A percentile compares a stretch with the other conserved stretches of the same genome.
These are phyloP conservation scores for Zalophus californianus DNA, from an alignment of 2,797 vertebrate genomes.

Conservation along the genomic window DNA sequence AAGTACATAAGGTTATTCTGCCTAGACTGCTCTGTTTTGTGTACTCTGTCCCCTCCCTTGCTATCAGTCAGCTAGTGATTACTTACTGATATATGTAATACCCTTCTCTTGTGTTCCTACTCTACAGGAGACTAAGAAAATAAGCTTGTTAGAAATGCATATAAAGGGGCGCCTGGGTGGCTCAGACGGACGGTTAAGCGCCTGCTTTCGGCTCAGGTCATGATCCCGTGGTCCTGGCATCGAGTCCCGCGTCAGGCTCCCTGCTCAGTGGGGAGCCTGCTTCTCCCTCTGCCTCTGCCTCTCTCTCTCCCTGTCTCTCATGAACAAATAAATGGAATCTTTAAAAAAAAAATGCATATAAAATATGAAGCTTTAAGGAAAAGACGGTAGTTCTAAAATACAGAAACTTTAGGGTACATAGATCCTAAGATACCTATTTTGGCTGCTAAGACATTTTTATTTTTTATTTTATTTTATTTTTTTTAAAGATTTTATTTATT, in stretches of 20 bases:
- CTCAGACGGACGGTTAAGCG: too few relatives aligned
- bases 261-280: too few relatives aligned
- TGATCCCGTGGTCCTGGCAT: too few relatives aligned
- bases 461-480: too few relatives aligned
- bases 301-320: too few relatives aligned
- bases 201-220: too few relatives aligned
- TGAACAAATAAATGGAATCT: too few relatives aligned
- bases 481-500: too few relatives aligned
- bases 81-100: background rate
- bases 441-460: background rate
- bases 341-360: background rate
- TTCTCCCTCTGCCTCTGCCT: too few relatives aligned
- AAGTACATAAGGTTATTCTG: background rate
- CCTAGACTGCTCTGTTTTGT: background rate
- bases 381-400: background rate
- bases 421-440: background rate
- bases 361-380: background rate
- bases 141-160: background rate
- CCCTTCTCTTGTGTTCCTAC: background rate
- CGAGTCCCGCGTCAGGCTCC: too few relatives aligned
- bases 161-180: background rate
- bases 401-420: background rate
- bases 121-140: background rate
- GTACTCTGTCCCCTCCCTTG: background rate
- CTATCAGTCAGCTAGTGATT: background rate